phyloP scores from a whole-genome alignment of 1,140 invertebrate genomes.

The Varroa destructor region DNA sequence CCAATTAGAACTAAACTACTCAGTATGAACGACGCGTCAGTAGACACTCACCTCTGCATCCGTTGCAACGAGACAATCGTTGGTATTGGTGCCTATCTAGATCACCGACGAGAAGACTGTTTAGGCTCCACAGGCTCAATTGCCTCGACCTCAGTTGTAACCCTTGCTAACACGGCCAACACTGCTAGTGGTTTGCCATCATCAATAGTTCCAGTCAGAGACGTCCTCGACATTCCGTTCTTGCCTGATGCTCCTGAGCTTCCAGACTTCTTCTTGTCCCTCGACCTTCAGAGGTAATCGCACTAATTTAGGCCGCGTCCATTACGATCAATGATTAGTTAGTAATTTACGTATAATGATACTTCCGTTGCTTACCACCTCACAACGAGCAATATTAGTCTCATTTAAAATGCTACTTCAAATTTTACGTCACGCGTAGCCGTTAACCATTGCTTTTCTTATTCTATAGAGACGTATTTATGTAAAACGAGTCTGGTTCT shows the following conservation, averaged over 20 bases:
- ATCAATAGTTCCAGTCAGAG: neutral
- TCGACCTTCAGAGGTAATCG: slow-evolving; percentile 18
- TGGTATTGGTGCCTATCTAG: slow-evolving; percentile 5
- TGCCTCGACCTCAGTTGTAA: no score
- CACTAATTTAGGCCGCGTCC: neutral
- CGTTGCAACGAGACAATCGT: slow-evolving; percentile 13
- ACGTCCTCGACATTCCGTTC: neutral
- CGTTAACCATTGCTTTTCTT: no score
- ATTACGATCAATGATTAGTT: neutral
- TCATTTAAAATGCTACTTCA: neutral
- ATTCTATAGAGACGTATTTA: no score
- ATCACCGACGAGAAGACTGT: slow-evolving; percentile 5
- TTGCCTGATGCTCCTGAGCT: slow-evolving; percentile 16
- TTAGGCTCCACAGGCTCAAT: neutral
- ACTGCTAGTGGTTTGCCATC: no score
- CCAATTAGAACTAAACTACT: neutral
- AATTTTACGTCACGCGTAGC: neutral
- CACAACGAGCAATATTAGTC: neutral
- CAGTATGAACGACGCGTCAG: neutral
- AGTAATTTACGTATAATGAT: neutral
- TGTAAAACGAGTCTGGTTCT: no score
- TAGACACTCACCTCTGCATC: slow-evolving; percentile 23
- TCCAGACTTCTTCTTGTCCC: slow-evolving; percentile 14
- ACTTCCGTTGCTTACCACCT: neutral
- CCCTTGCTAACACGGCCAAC: no score